Conservation (phyloP, 2,888 invertebrate genomes). For the Xestia sexstrigata region DNA sequence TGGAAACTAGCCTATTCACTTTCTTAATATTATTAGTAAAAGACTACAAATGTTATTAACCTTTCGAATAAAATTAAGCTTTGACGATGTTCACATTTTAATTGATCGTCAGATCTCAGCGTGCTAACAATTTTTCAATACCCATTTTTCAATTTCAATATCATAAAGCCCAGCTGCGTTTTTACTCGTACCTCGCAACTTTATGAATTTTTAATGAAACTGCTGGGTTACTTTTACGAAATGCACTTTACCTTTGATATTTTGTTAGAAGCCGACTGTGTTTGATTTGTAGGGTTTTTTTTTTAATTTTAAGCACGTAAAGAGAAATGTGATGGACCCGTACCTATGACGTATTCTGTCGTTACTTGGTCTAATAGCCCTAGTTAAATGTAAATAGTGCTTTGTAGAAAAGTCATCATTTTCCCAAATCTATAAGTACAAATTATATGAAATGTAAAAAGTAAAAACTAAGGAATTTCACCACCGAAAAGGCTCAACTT, state of each 20-base stretch:
- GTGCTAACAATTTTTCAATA: conserved; percentile 7
- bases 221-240: not conserved
- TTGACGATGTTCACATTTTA: not conserved
- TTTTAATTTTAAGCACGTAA: not conserved
- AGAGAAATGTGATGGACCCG: not conserved
- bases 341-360: not conserved
- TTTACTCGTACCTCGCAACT: conserved; percentile 25
- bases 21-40: not conserved
- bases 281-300: not conserved
- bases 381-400: not conserved
- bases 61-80: conserved; percentile 6
- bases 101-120: conserved; percentile 4
- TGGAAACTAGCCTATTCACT: too few relatives aligned
- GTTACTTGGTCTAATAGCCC: not conserved
- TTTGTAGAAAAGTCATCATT: not conserved
- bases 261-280: conserved; percentile 25
- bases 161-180: conserved; percentile 22
- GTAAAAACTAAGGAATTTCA: not conserved
- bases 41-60: not conserved
- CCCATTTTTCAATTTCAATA: conserved; percentile 33
- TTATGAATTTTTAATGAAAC: conserved; percentile 33
- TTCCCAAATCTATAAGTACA: not conserved
- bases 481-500: not conserved
- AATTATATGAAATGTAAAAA: not conserved
- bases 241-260: conserved; percentile 29